A percentile compares a stretch with the other conserved stretches of the same genome.
These are phyloP conservation scores for Asobara japonica DNA, from an alignment of 1,140 invertebrate species.

Conservation along the genomic window DNA sequence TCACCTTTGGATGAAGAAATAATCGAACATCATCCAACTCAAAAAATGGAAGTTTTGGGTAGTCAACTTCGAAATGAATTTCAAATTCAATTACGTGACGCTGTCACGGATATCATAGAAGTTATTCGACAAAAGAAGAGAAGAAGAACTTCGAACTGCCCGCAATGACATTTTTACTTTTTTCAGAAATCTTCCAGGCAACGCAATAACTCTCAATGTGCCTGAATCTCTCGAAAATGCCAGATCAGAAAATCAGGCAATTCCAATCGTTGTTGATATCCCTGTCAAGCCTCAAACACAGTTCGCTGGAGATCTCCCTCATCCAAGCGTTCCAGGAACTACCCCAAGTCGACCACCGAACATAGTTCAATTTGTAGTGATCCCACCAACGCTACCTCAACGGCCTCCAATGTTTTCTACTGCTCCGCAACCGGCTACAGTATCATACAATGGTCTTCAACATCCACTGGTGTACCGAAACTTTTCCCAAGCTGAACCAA, in stretches of 20 bases:
- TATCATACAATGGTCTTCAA: too few relatives aligned
- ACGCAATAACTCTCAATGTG: background rate
- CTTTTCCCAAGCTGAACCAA: too few relatives aligned
- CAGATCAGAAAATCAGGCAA: background rate
- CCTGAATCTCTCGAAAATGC: background rate
- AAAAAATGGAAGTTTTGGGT: background rate
- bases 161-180: background rate
- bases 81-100: background rate
- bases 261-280: too few relatives aligned
- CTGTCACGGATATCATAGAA: background rate
- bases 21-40: background rate
- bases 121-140: background rate
- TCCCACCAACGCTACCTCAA: too few relatives aligned
- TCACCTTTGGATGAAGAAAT: background rate
- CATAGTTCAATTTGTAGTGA: too few relatives aligned
- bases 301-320: too few relatives aligned
- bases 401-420: background rate
- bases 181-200: background rate
- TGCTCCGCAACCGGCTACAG: too few relatives aligned
- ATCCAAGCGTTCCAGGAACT: too few relatives aligned
- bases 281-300: too few relatives aligned
- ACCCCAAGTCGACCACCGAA: too few relatives aligned
- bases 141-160: background rate
- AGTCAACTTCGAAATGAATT: background rate
- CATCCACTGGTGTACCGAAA: too few relatives aligned